Evolutionary conservation across 2,888 invertebrate genomes (phyloP), one percentile per base, ranked within the genome.

Genomic region (Diaperis boleti): DNA sequence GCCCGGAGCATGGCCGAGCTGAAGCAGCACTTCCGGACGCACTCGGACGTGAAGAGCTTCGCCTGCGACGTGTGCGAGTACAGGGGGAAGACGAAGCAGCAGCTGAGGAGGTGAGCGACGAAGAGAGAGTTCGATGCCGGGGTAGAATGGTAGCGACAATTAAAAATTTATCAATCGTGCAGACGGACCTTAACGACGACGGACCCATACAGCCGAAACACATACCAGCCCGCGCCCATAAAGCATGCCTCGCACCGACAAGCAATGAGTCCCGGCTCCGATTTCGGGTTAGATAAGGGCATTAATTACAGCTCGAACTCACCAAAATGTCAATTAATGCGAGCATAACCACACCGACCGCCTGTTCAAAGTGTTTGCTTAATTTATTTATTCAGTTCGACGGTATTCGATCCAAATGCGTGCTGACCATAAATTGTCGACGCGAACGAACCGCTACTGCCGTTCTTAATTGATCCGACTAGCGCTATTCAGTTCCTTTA

Each of bases 1-100:
- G 86, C 86, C 0, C 81, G 87, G 20, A 87, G 83, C 41, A 79
- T 81, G 59, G 82, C 83, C 11, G 86, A 87, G 71, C 78, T 89
- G 10, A 84, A 82, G 50, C 76, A 76, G 37, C 90, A 90, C 74
- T 76, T 82, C 59, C 78, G 80, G 65, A 83, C 84, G 0, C 90
- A 90, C 76, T 83, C 85, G n/a, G 78, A 79, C 18, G 77, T 76
- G 17, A 79, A 82, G 59, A 82, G 83, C 20, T 85, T 82, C 70
- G 72, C 77, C 45, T 88, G 88, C 70, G 69, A 78, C 10, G 72
- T 78, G 2, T 88, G 88, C 74, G 77, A 74, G 7, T 87, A 87
- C 72, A 81, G 81, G 52, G 85, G 86, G 56, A 87, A 87, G 73
- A 86, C 84, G 5, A 82, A 81, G 62, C 74, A 75, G 45, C 82